Conservation (phyloP, 2,113 vertebrate genomes). For the Heliornis fulica region DNA sequence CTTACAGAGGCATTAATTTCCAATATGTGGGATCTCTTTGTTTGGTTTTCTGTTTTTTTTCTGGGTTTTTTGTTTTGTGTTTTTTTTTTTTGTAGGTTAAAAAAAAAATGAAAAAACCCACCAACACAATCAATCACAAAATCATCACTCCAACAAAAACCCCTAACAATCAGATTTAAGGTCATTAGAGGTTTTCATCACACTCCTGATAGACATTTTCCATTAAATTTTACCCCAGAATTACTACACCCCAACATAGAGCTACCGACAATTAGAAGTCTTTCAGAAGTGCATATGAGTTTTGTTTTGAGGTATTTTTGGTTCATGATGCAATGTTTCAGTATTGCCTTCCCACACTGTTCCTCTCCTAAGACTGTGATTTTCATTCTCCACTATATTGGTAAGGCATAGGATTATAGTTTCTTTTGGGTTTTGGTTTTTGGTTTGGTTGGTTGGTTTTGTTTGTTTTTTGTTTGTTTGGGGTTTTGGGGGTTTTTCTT, state of each 20-base stretch:
- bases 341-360: not conserved
- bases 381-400: not conserved
- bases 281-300: not conserved
- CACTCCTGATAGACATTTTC: not conserved
- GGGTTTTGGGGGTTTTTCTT: too few species aligned
- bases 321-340: not conserved
- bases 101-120: not conserved
- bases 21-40: not conserved
- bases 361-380: not conserved
- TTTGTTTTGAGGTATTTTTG: not conserved
- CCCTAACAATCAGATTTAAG: not conserved
- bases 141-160: too few species aligned
- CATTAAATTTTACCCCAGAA: not conserved
- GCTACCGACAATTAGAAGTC: not conserved
- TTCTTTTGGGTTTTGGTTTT: too few species aligned
- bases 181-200: not conserved
- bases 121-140: not conserved
- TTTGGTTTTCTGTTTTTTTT: too few species aligned
- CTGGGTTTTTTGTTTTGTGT: too few species aligned
- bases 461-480: too few species aligned
- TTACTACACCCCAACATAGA: not conserved
- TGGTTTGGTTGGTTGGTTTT: too few species aligned
- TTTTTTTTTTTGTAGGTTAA: not conserved
- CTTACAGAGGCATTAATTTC: not conserved
- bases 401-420: not conserved